Conservation (phyloP, 1,140 invertebrate genomes). For the Drosophila prosaltans region DNA sequence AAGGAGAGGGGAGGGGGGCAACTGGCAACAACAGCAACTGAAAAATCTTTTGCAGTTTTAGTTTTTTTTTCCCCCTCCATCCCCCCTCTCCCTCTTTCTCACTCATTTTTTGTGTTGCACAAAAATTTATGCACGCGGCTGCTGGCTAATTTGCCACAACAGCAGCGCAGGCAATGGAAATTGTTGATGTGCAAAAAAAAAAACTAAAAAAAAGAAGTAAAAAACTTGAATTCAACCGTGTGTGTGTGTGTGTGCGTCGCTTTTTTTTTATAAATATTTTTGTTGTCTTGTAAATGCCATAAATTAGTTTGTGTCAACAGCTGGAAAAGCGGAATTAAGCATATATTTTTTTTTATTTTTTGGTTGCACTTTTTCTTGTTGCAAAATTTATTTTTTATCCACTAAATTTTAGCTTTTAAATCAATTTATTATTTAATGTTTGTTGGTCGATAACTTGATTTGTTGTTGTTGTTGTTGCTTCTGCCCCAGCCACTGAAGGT, state of each 20-base stretch:
- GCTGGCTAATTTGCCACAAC: constrained; percentile 75
- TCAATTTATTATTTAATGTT: constrained; percentile 41
- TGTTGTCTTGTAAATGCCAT: constrained; percentile 78
- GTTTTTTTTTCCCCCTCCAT: not conserved
- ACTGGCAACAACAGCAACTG: constrained; percentile 37
- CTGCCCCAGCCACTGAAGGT: constrained; percentile 12
- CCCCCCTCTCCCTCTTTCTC: constrained; percentile 38
- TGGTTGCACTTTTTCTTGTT: constrained; percentile 30
- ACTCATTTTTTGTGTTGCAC: constrained; percentile 47
- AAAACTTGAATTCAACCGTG: constrained; percentile 2
- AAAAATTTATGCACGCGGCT: constrained; percentile 75
- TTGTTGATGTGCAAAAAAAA: constrained; percentile 69
- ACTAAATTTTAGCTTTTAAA: constrained; percentile 49
- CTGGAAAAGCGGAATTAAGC: constrained; percentile 68
- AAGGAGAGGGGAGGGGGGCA: constrained; percentile 18
- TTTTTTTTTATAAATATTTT: constrained; percentile 48
- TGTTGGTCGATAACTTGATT: constrained; percentile 54
- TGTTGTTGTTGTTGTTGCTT: constrained; percentile 18
- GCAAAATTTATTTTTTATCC: constrained; percentile 59
- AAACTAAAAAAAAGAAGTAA: constrained; percentile 30
- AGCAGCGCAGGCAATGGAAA: constrained; percentile 73
- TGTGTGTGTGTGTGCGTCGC: not conserved
- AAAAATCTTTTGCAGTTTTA: constrained; percentile 66
- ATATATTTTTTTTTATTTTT: constrained; percentile 43
- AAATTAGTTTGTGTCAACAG: constrained; percentile 77